Evolutionary conservation across 2,797 vertebrate species (phyloP), one percentile per base, ranked within the genome.

Genomic region (Acropternis orthonyx): DNA sequence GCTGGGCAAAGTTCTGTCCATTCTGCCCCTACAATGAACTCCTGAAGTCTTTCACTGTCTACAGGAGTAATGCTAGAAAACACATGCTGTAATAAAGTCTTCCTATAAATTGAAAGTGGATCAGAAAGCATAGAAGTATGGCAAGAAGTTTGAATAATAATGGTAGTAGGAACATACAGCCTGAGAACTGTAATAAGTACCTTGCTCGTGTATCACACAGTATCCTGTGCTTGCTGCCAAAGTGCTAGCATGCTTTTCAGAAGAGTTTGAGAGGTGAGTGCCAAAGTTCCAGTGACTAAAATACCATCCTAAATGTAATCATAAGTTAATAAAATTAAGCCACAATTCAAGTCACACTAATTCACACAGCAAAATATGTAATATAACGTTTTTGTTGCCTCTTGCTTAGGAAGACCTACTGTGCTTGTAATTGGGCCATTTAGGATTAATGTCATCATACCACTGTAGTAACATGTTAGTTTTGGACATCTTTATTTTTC

Each of bases 321-420:
- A 32, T 52, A 66, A 79, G 14, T 83, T 81, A 77, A 62, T 82
- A 73, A 94, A 96, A 84, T 71, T 72, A 81, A 68, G 81, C 43
- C 14, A 15, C 14, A 9, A 48, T 72, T 89, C 30, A 83, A 51
- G 36, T 71, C 46, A 20, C 44, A 17, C 9, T 82, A 66, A 79
- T 79, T 93, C 59, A 54, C 43, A 51, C 27, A 72, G 55, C 44
- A 67, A 80, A 85, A 82, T 20, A 89, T 14, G 14, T 32, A 55
- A 11, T 51, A 49, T 52, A 24, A 79, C 65, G 36, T 28, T 86
- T 80, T 77, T 93, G 73, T 56, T 77, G 52, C 48, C 24, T 85
- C 24, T 88, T 84, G 19, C 89, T 93, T 63, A 56, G 34, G 63
- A 94, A 85, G 58, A 75, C 68, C 39, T 92, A 32, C 54, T 72